Evolutionary conservation across 1,140 invertebrate species (phyloP), one percentile per base, ranked within the genome.

Genomic region (Drosophila takahashii): DNA sequence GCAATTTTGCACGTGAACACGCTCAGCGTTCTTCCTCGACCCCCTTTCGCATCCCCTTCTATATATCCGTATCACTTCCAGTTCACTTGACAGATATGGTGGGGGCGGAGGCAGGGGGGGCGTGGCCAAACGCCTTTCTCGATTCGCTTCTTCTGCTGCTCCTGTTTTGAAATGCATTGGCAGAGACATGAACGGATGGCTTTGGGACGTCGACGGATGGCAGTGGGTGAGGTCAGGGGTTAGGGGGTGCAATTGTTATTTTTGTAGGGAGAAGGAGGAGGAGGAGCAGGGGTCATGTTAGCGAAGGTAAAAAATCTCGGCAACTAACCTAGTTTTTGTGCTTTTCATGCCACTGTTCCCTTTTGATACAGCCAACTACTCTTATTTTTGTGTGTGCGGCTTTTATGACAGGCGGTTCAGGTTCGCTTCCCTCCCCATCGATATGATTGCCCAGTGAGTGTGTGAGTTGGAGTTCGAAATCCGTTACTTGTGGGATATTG

Each of bases 1-100:
- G 83, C 83, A 87, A 89, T 87, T 87, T 87, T 87, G 84, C 83
- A 89, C 83, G 83, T 87, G 83, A 87, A 89, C 83, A 87, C 83
- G 66, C 83, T 78, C 69, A 66, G 77, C 64, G 64, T 81, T 81
- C 67, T 29, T 53, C 53, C 22, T 26, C 16, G 18, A 15, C 45
- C 29, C 15, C 42, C 39, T 26, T 11, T 27, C 7, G 39, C 10
- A 18, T 1, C 18, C 18, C 16, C 42, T 16, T 44, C 61, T 32
- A 42, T 52, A 48, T 45, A 54, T 76, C 65, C 79, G 77, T 87
- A 87, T 87, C 83, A 89, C 83, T 87, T 87, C 79, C 83, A 87
- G 79, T 83, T 87, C 83, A 89, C 84, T 87, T 89, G 84, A 83
- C 83, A 83, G 79, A 83, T 83, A 89, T 67, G 61, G 73, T 18